phyloP scores from a whole-genome alignment of 2,113 vertebrate genomes.

The Limnothrissa miodon region DNA sequence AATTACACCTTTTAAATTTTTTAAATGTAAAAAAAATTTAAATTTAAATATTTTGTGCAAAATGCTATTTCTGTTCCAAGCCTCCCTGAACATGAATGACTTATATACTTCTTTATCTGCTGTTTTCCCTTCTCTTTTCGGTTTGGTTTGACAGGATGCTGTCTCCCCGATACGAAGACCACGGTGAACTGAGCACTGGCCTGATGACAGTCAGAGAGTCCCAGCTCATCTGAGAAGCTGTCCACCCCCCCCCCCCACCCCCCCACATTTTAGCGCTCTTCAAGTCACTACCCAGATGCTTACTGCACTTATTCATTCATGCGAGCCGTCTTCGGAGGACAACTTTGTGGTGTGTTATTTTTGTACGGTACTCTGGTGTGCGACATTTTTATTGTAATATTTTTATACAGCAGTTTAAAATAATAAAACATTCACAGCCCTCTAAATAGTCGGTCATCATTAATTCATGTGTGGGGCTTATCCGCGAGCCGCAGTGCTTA shows the following conservation, averaged over 20 bases:
- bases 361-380: background rate
- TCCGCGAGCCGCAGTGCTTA: background rate
- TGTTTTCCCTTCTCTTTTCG: background rate
- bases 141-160: constrained; percentile 24
- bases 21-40: too few relatives aligned
- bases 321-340: background rate
- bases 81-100: background rate
- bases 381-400: constrained; percentile 42
- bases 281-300: background rate
- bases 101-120: background rate
- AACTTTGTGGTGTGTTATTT: background rate
- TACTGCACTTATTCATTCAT: constrained; percentile 1
- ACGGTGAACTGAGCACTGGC: constrained; percentile 20
- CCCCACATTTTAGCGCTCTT: background rate
- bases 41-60: background rate
- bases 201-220: constrained; percentile 38
- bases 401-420: constrained; percentile 32
- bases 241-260: background rate
- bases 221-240: constrained; percentile 44
- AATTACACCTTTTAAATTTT: constrained; percentile 3
- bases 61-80: background rate
- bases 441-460: constrained; percentile 41
- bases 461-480: constrained; percentile 34
- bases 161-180: background rate
- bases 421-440: constrained; percentile 61